Evolutionary conservation across 1,140 invertebrate genomes (phyloP).

Genomic region (Hyles euphorbiae): DNA sequence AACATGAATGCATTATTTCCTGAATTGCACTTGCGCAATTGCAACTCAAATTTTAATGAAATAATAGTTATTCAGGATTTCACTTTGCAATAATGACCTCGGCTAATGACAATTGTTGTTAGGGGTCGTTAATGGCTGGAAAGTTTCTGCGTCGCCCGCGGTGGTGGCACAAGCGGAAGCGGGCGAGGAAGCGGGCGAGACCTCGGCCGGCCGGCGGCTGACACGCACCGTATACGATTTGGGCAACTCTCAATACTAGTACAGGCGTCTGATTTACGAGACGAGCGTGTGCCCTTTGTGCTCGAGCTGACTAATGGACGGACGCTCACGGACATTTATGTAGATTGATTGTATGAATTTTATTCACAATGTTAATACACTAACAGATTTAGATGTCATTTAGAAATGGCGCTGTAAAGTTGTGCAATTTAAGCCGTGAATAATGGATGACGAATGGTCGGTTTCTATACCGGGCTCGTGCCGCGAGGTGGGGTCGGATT

Average conservation of each 20-base stretch:
- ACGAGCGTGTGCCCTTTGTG: conserved; percentile 73
- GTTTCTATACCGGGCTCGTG: conserved; percentile 58
- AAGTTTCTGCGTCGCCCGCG: conserved; percentile 30
- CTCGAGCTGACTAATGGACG: conserved; percentile 71
- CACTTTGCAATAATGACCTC: conserved; percentile 18
- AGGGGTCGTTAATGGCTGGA: conserved; percentile 60
- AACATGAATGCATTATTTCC: too few species aligned
- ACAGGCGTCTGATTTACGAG: conserved; percentile 72
- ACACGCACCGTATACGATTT: conserved; percentile 61
- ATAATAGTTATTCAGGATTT: conserved; percentile 8
- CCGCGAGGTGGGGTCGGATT: conserved; percentile 50
- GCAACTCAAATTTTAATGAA: too few species aligned
- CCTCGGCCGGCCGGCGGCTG: conserved; percentile 22
- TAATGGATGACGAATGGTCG: conserved; percentile 72
- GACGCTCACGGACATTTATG: conserved; percentile 74
- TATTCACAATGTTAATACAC: conserved; percentile 75
- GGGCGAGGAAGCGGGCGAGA: conserved; percentile 22
- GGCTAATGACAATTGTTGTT: conserved; percentile 45
- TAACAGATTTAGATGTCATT: conserved; percentile 76
- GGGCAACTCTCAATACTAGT: conserved; percentile 64
- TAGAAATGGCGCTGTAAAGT: conserved; percentile 74
- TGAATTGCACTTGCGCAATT: too few species aligned
- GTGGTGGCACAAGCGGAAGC: background rate
- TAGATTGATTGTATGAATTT: conserved; percentile 76
- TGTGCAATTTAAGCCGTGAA: conserved; percentile 74